Evolutionary conservation across 2,797 vertebrate species (phyloP), one percentile per base, ranked within the genome.

Genomic region (Oceanodroma leucorhoa): DNA sequence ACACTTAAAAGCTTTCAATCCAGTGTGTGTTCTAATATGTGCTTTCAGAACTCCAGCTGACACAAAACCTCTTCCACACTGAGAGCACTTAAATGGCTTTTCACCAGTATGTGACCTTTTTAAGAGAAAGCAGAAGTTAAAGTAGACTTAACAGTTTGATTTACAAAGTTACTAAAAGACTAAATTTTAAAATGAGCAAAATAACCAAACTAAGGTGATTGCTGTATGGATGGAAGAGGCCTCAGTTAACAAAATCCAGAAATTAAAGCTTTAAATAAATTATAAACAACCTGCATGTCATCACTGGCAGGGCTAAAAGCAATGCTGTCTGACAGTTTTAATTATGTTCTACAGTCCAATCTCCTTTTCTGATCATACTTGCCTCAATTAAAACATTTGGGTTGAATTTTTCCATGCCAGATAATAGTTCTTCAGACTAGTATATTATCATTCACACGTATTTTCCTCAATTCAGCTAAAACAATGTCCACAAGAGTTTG

Each of bases 11-110:
- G 99, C 99, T 96, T 99, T 99, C 21, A 99, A 97, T 70, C 99
- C 99, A 0, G 99, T 99, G 96, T 99, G 99, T 12, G 99, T 99
- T 67, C 99, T 98, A 87, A 99, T 98, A 77, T 99, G 99, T 19
- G 99, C 99, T 96, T 99, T 99, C 70, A 99, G 98, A 86, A 99
- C 99, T 29, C 99, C 99, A 0, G 99, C 99, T 10, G 99, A 99
- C n/a, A 99, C 99, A 83, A 99, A 99, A 84, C 99, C 99, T 90
- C 99, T 98, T 96, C 99, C 99, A 97, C 99, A 99, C 95, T 99
- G 99, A 81, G 99, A 96, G 85, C 99, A 99, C 92, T 99, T 99
- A 96, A 99, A 99, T 16, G 99, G 99, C 69, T 99, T 98, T 94
- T 99, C 99, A 69, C 99, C 99, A 13, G 99, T 99, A 89, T 99